Evolutionary conservation across 2,888 invertebrate species (phyloP).

Genomic region (Nasonia oneida): DNA sequence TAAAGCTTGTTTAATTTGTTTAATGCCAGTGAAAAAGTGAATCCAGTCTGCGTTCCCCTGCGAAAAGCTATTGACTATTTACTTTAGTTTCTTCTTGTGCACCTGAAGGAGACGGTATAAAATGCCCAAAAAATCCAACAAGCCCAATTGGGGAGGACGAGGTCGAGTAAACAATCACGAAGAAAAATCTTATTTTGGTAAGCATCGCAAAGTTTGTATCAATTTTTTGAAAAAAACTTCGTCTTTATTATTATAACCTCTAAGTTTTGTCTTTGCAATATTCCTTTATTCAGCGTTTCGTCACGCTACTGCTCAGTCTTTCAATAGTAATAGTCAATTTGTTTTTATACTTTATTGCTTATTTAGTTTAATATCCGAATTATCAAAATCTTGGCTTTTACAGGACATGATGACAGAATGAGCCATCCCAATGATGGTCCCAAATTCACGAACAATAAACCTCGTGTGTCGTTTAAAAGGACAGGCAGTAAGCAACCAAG

Average conservation of each 20-base stretch:
- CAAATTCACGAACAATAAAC: constrained; percentile 65
- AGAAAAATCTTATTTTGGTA: constrained; percentile 71
- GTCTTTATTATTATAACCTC: constrained; percentile 26
- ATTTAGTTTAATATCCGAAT: background rate
- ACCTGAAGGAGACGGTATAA: constrained; percentile 39
- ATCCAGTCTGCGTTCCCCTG: background rate
- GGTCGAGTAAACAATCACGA: constrained; percentile 60
- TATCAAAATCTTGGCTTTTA: background rate
- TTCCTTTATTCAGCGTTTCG: background rate
- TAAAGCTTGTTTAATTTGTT: background rate
- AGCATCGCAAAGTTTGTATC: constrained; percentile 50
- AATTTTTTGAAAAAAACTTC: background rate
- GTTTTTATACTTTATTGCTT: background rate
- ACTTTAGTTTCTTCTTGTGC: background rate
- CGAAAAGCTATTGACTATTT: background rate
- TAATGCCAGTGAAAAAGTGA: constrained; percentile 13
- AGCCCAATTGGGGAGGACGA: constrained; percentile 65
- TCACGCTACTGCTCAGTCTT: background rate
- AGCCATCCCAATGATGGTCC: constrained; percentile 60
- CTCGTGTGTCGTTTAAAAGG: constrained; percentile 73
- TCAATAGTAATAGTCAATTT: background rate
- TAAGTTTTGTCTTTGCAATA: background rate
- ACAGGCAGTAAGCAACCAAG: constrained; percentile 54
- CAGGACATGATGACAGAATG: constrained; percentile 72
- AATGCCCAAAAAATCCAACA: constrained; percentile 72